A percentile compares a stretch with the other conserved stretches of the same genome.
Conservation (phyloP, 1,140 invertebrate genomes). For the Periplaneta americana region DNA sequence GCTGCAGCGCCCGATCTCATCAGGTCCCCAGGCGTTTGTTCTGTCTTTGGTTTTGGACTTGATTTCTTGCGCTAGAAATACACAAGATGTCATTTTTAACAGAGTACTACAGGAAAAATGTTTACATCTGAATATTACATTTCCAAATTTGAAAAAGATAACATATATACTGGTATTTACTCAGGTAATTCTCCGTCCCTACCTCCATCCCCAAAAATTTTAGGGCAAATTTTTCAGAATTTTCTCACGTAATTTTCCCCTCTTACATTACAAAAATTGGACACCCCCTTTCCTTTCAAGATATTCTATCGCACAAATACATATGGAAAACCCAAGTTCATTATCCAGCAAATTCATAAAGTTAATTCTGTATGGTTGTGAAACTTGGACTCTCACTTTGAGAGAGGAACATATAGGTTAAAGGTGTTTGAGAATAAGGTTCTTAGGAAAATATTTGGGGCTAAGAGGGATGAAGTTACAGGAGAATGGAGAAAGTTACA, state of each 20-base stretch:
- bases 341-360: too few relatives aligned
- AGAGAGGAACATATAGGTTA: too few relatives aligned
- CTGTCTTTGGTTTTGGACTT: constrained; percentile 10
- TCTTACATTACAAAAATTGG: neutral
- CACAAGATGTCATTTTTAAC: neutral
- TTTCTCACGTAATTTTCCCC: neutral
- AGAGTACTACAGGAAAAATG: neutral
- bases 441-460: too few relatives aligned
- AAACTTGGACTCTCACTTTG: too few relatives aligned
- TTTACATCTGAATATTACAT: neutral
- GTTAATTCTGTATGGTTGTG: too few relatives aligned
- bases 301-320: too few relatives aligned
- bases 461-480: too few relatives aligned
- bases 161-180: neutral
- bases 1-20: constrained; percentile 64
- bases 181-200: neutral
- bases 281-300: too few relatives aligned
- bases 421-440: too few relatives aligned
- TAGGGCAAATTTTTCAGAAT: neutral
- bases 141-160: neutral
- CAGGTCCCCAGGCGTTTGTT: constrained; percentile 23
- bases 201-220: neutral
- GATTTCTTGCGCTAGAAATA: constrained; percentile 10
- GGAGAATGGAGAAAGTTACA: too few relatives aligned
- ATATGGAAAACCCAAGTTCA: too few relatives aligned